Percentiles rank a stretch among this genome's conserved stretches.
Evolutionary conservation across 2,888 invertebrate genomes (phyloP).

Genomic region (Drosophila ustulata): DNA sequence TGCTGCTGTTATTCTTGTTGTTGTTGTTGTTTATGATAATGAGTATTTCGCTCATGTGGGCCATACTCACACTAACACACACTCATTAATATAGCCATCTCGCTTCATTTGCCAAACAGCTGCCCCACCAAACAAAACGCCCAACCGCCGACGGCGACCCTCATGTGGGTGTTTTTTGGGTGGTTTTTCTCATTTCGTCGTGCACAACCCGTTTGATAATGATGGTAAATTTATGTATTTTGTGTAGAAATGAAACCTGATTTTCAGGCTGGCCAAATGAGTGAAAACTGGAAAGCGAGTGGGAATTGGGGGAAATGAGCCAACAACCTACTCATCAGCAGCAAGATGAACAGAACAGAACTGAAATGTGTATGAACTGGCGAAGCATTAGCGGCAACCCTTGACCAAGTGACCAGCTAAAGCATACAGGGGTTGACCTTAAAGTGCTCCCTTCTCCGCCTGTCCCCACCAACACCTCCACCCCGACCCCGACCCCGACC

Average conservation of each 20-base stretch:
- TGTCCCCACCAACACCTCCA: neutral
- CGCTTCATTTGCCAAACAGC: slow-evolving; percentile 73
- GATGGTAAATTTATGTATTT: slow-evolving; percentile 83
- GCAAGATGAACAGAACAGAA: neutral
- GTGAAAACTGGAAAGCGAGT: slow-evolving; percentile 47
- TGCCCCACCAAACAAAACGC: slow-evolving; percentile 24
- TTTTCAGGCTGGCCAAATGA: slow-evolving; percentile 68
- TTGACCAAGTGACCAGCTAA: slow-evolving; percentile 60
- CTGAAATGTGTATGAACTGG: slow-evolving; percentile 19
- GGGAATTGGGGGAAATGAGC: slow-evolving; percentile 2
- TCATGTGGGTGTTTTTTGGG: slow-evolving; percentile 49
- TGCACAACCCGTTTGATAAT: slow-evolving; percentile 75
- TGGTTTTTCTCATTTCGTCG: slow-evolving; percentile 53
- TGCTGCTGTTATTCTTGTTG: slow-evolving; percentile 54
- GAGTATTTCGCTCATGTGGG: slow-evolving; percentile 79
- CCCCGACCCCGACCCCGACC: too few species aligned
- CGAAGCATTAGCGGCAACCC: slow-evolving; percentile 40
- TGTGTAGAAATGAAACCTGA: slow-evolving; percentile 83
- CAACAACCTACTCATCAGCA: neutral
- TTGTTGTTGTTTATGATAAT: slow-evolving; percentile 77
- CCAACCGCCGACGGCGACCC: neutral
- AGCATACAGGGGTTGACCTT: slow-evolving; percentile 41
- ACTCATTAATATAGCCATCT: slow-evolving; percentile 79
- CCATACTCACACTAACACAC: slow-evolving; percentile 39
- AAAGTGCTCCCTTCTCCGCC: slow-evolving; percentile 12